These are phyloP conservation scores for Cerastis rubricosa DNA, from an alignment of 2,888 invertebrate species.

Conservation along the genomic window DNA sequence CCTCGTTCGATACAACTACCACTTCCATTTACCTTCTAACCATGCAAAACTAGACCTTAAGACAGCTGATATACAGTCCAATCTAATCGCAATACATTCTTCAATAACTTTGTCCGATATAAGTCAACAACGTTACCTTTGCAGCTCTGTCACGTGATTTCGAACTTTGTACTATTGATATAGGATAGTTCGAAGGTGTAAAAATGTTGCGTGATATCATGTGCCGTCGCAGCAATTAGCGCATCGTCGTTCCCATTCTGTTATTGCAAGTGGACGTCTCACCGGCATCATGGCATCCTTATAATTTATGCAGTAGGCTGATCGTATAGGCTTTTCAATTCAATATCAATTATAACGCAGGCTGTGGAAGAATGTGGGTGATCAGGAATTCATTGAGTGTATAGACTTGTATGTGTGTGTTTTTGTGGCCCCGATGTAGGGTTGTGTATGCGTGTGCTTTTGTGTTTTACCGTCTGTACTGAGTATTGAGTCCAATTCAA, in stretches of 20 bases:
- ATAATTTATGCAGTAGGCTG: constrained; percentile 54
- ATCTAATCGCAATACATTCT: constrained; percentile 48
- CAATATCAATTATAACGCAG: constrained; percentile 29
- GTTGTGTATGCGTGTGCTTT: neutral
- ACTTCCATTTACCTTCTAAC: constrained; percentile 5
- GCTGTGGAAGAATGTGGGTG: constrained; percentile 27
- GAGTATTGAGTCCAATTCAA: no score
- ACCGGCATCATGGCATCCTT: constrained; percentile 41
- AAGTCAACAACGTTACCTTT: constrained; percentile 53
- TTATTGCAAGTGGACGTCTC: constrained; percentile 65
- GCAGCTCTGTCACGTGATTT: constrained; percentile 40
- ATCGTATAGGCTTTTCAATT: constrained; percentile 39
- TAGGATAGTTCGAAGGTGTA: constrained; percentile 14
- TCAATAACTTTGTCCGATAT: constrained; percentile 66
- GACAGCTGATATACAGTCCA: neutral
- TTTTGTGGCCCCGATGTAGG: neutral
- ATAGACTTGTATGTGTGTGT: neutral
- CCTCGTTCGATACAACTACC: constrained; percentile 62
- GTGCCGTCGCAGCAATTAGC: constrained; percentile 71
- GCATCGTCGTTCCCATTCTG: constrained; percentile 69
- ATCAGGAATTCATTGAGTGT: constrained; percentile 27
- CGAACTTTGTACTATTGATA: constrained; percentile 4
- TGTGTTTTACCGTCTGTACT: neutral
- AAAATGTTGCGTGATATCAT: constrained; percentile 58
- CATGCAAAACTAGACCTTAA: constrained; percentile 43